Base-by-base conservation (phyloP, 2,888 invertebrate genomes). In the Acholoe squamosa region DNA sequence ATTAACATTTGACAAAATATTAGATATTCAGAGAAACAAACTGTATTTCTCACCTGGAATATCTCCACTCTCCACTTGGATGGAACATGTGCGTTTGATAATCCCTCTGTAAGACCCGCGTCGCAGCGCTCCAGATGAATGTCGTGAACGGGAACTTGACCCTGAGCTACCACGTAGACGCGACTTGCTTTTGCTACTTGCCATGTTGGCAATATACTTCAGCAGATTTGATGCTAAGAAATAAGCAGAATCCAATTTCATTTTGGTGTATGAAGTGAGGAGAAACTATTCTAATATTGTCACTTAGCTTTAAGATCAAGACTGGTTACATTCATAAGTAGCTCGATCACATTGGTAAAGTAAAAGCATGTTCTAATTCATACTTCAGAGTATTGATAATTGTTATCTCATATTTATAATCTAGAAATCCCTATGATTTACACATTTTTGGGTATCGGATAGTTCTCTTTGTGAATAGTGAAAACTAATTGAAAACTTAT, bases 81-180 rank as follows among this genome's bases (percentile, higher is more conserved):
- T 99, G 19, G 98, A 98, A 93, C 99, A 97, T 0, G 99, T 99
- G 95, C 99, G 98, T 96, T 98, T 98, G 91, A 99, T 98, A 76
- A 99, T 98, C 89, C 99, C 99, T 94, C 97, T 97, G 31, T 99
- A 98, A 0, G 95, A 94, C 43, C 93, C 92, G 76, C 91, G 31
- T 10, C 67, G 52, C 0, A 22, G n/a, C 7, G 67, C 61, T 19
- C 67, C 86, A 5, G 67, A 43, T 19, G 61, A 43, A 34, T 76
- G 31, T 0, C 61, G n/a, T 0, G 84, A 33, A 22, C 91, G 91
- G 0, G 0, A 19, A 5, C 80, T 25, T n/a, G 61, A 76, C 28
- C 86, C 77, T 31, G 88, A 56, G 12, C 90, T 22, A 33, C 80
- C 80, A 3, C 56, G 90, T 14, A 89, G 76, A 28, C 91, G 89